Evolutionary conservation across 2,888 invertebrate genomes (phyloP).

Genomic region (Hirtodrosophila trivittata): DNA sequence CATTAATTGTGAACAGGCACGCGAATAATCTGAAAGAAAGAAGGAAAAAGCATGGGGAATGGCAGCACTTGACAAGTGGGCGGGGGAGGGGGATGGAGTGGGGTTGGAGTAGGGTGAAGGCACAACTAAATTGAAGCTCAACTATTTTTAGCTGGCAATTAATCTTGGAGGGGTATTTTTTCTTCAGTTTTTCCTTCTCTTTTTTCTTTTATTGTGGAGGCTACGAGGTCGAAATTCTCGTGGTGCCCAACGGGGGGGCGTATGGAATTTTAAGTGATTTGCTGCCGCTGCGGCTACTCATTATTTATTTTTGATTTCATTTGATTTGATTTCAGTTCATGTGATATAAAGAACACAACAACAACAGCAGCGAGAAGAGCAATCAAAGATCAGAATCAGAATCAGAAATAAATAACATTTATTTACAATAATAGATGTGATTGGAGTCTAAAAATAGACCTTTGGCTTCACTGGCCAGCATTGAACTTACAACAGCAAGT

Average conservation of each 20-base stretch:
- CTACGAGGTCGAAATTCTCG: slow-evolving; percentile 16
- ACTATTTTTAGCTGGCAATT: slow-evolving; percentile 66
- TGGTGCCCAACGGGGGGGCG: slow-evolving; percentile 29
- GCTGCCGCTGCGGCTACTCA: slow-evolving; percentile 48
- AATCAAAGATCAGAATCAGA: slow-evolving; percentile 9
- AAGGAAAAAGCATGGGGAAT: no score
- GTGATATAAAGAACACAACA: no score
- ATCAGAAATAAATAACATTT: slow-evolving; percentile 37
- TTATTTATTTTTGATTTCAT: slow-evolving; percentile 58
- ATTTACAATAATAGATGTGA: slow-evolving; percentile 39
- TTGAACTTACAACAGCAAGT: slow-evolving; percentile 50
- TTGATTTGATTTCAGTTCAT: slow-evolving; percentile 2
- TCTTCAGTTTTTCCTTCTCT: neutral
- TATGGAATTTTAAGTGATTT: slow-evolving; percentile 74
- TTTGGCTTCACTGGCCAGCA: slow-evolving; percentile 49
- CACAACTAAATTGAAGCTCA: neutral
- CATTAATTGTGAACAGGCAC: slow-evolving; percentile 60
- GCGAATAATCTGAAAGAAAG: slow-evolving; percentile 51
- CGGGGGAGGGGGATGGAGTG: no score
- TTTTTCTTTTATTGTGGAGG: slow-evolving; percentile 2
- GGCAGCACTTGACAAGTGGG: no score
- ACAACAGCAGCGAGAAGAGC: no score
- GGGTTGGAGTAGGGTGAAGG: no score
- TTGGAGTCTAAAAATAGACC: slow-evolving; percentile 54
- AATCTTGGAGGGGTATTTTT: slow-evolving; percentile 38